Percentiles rank a stretch among this genome's conserved stretches.
Evolutionary conservation across 2,113 vertebrate species (phyloP).

Genomic region (Cisticola juncidis): DNA sequence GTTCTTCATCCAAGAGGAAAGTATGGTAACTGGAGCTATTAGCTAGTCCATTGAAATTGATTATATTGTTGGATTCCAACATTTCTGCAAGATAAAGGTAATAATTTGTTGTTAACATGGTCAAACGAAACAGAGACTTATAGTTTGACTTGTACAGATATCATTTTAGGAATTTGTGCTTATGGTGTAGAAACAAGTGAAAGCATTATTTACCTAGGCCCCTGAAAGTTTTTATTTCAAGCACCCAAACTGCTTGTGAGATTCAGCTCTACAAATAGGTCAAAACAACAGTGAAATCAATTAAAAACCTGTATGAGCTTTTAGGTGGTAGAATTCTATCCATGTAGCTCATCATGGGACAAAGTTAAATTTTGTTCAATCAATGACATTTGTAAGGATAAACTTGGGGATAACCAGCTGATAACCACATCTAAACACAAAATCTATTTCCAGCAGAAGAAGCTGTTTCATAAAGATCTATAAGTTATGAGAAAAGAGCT

Average conservation of each 20-base stretch:
- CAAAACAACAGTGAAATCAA: not conserved
- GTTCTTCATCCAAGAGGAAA: slow-evolving; percentile 96
- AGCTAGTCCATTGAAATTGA: slow-evolving; percentile 88
- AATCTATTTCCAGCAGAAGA: not conserved
- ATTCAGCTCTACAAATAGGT: not conserved
- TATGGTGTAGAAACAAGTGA: not conserved
- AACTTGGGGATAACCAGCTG: not conserved
- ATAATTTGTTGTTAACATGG: not conserved
- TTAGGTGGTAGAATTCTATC: not conserved
- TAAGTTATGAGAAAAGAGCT: not conserved
- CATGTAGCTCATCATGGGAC: not conserved
- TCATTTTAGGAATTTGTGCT: not conserved
- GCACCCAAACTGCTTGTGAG: not conserved
- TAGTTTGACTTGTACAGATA: not conserved
- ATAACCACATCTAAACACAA: not conserved
- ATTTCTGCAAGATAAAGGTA: slow-evolving; percentile 85
- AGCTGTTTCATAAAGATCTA: not conserved
- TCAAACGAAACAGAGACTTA: not conserved
- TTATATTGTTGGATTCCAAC: slow-evolving; percentile 92
- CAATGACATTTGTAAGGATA: not conserved
- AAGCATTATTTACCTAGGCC: not conserved
- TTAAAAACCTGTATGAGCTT: not conserved
- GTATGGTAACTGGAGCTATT: slow-evolving; percentile 96
- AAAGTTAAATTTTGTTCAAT: not conserved
- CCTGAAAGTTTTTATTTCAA: not conserved